Evolutionary conservation across 2,113 vertebrate species (phyloP).

Genomic region (Halcyon senegalensis): DNA sequence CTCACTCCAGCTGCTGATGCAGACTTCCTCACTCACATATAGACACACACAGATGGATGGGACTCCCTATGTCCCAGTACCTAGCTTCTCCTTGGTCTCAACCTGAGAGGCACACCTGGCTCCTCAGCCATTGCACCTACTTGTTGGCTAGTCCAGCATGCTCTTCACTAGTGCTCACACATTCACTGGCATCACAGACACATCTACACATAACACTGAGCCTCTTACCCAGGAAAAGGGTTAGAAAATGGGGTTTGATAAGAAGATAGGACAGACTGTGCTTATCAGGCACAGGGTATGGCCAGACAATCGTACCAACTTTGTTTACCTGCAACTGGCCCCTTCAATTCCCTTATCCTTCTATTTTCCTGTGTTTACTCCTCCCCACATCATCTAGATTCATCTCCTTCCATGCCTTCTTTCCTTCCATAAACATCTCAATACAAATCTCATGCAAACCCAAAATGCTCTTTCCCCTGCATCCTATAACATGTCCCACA

Average conservation of each 20-base stretch:
- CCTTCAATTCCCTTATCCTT: not conserved
- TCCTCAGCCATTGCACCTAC: not conserved
- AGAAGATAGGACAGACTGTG: not conserved
- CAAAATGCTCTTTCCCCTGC: not conserved
- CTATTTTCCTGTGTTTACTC: not conserved
- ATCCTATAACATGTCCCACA: rapidly evolving
- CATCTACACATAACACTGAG: not conserved
- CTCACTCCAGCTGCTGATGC: not conserved
- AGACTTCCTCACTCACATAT: not conserved
- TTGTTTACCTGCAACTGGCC: not conserved
- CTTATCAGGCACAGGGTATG: not conserved
- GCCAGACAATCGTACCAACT: not conserved
- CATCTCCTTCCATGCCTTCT: not conserved
- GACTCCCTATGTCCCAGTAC: not conserved
- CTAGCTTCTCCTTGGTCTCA: not conserved
- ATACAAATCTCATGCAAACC: not conserved
- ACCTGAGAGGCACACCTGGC: not conserved
- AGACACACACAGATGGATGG: not conserved
- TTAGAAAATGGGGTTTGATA: not conserved
- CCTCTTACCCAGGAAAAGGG: not conserved
- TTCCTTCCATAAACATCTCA: not conserved
- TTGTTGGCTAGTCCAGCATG: not conserved
- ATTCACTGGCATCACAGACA: not conserved
- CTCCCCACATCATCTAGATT: not conserved
- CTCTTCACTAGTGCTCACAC: not conserved